Evolutionary conservation across 2,113 vertebrate genomes (phyloP).

Genomic region (Antechinus stuartii): DNA sequence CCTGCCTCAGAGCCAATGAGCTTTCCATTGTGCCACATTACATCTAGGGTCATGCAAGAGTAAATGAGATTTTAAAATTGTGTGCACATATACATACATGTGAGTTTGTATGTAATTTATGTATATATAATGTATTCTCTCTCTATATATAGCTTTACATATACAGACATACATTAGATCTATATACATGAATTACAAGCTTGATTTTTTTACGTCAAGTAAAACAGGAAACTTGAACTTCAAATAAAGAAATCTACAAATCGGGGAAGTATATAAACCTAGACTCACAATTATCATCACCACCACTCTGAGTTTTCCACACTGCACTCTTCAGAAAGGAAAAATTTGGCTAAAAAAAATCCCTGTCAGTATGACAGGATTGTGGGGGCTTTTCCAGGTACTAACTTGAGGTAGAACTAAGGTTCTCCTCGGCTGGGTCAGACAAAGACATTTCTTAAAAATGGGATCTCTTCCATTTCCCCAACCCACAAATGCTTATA

Average conservation of each 20-base stretch:
- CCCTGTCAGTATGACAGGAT: not conserved
- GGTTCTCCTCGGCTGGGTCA: not conserved
- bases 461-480: not conserved
- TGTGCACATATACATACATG: not conserved
- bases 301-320: not conserved
- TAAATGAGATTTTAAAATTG: not conserved
- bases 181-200: not conserved
- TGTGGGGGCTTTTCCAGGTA: not conserved
- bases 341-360: not conserved
- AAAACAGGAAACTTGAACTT: not conserved
- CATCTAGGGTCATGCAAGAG: not conserved
- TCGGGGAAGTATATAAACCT: constrained; percentile 30
- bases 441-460: not conserved
- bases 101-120: not conserved
- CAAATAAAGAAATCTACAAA: not conserved
- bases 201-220: not conserved
- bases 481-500: not conserved
- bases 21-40: not conserved
- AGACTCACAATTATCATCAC: not conserved
- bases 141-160: no score
- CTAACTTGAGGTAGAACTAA: not conserved
- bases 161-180: not conserved
- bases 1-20: not conserved
- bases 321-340: not conserved
- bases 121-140: not conserved